Conservation (phyloP, 2,888 invertebrate species). For the Sesia bembeciformis region DNA sequence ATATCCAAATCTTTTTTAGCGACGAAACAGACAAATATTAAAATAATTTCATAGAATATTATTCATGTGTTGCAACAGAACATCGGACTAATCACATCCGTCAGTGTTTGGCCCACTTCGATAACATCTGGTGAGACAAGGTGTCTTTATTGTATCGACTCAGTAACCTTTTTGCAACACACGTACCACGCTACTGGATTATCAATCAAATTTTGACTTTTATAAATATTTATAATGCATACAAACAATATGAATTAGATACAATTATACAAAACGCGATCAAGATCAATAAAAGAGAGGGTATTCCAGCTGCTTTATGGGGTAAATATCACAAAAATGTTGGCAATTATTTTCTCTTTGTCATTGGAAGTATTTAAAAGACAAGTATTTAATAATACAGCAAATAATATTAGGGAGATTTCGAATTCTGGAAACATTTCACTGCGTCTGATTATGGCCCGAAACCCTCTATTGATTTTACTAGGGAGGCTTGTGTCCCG, state of each 20-base stretch:
- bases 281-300: no score
- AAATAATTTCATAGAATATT: background rate
- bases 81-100: slow-evolving; percentile 34
- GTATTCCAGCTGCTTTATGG: no score
- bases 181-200: slow-evolving; percentile 15
- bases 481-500: no score
- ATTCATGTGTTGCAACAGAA: background rate
- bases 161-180: slow-evolving; percentile 35
- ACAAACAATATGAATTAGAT: background rate
- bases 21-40: background rate
- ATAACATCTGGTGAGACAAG: slow-evolving; percentile 65
- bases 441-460: no score
- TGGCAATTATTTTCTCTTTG: no score
- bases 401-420: no score
- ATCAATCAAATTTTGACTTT: background rate
- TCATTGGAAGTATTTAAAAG: no score
- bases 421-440: no score
- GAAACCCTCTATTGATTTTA: no score
- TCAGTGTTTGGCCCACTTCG: slow-evolving; percentile 33
- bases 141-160: slow-evolving; percentile 37
- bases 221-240: background rate
- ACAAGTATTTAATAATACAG: no score
- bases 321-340: no score
- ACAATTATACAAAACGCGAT: background rate
- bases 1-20: no score